Base-by-base conservation (phyloP, 2,797 vertebrate species). In the Streptopelia turtur region DNA sequence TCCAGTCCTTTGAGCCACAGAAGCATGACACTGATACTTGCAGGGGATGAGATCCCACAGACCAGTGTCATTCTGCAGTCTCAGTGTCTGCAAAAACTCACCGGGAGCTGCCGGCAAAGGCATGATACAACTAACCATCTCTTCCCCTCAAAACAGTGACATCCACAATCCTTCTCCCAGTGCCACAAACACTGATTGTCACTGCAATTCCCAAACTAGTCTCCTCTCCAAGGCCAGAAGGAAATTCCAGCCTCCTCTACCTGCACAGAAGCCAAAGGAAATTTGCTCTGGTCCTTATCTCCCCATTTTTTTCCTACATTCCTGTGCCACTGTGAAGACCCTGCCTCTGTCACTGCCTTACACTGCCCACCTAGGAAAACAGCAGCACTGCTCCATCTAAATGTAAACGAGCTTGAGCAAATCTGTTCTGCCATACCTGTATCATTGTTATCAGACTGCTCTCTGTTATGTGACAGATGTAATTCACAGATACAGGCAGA, bases 21-120 rank as follows among this genome's bases (percentile, higher is more conserved):
- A 37, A 45, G 16, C 23, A 37, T 2, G 10, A 71, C 0, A 1
- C 16, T 0, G 0, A 45, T 22, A 64, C 13, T 37, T 75, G 43
- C 12, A 28, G 13, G 3, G 6, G 6, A 49, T 75, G 63, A 25
- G 20, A 74, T 59, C 7, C 12, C 31, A 69, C 3, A 47, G 24
- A 22, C 23, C 33, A 65, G 13, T 50, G 61, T 61, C 0, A 1
- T 37, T 30, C 16, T 33, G 37, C 25, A 63, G 21, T 13, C n/a
- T 45, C 22, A 64, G 0, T 39, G 24, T 35, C 24, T 70, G 15
- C 22, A 70, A 71, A 89, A 71, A 45, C 15, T 87, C 53, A 71
- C 6, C 25, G 76, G 41, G 31, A 83, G 22, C 45, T 27, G 2
- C 68, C 41, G 17, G 31, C 9, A 76, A 53, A 82, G 20, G 15